Evolutionary conservation across 2,113 vertebrate genomes (phyloP), one percentile per base, ranked within the genome.

Genomic region (Aptenodytes forsteri): DNA sequence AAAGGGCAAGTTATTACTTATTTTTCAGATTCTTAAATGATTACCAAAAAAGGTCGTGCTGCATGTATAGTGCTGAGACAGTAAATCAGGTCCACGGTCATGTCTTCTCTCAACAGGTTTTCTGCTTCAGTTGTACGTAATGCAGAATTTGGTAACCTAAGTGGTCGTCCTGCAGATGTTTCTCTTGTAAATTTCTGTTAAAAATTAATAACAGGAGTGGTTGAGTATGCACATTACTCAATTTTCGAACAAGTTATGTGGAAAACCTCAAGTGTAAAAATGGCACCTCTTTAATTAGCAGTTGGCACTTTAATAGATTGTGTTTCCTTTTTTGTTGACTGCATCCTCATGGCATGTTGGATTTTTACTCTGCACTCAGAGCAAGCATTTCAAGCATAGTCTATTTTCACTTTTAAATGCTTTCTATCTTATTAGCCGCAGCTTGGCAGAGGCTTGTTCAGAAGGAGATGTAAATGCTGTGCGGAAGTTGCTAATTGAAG

Each of bases 401-500:
- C 17, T 5, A 0, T 79, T 87, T 72, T 59, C 91, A 36, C 58
- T 61, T 72, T 6, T 21, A 6, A 66, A 75, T 56, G 44, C n/a
- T 95, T 46, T 95, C 90, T 76, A 4, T 82, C 47, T 78, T 55
- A 9, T 11, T 56, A 99, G 99, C 99, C 99, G 99, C 98, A 99
- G 99, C 98, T 99, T 99, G 98, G 99, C 99, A 92, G 99, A 99
- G 98, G 99, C 99, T 93, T 99, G 99, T 98, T 99, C 99, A 10
- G 99, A 99, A 96, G 99, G 99, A 80, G 99, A 99, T 94, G 99
- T 99, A 56, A 99, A 99, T 91, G 99, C 99, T 30, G 99, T 99
- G 95, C 98, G 99, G 92, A 99, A 99, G 97, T 95, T 99, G 95
- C 98, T 99, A 59, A 99, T 99, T 73, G 99, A 99, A 98, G 99